Evolutionary conservation across 2,888 invertebrate species (phyloP), one percentile per base, ranked within the genome.

Genomic region (Prosopocoilus inquinatus): DNA sequence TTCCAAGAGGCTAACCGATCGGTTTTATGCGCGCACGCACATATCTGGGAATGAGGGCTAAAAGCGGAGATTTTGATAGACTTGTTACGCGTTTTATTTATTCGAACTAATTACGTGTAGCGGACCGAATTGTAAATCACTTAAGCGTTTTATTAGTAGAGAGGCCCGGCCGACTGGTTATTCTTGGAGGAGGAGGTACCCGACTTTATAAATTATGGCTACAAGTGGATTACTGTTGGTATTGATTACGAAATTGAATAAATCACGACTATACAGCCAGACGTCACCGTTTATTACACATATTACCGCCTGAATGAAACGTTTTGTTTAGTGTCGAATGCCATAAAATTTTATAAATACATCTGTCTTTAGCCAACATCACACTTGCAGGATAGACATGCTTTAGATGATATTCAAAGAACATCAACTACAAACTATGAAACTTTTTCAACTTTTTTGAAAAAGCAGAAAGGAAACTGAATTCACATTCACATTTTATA

Each of bases 201-300:
- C 15, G 28, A 48, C 38, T 35, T 13, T 20, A 20, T 15, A 12
- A 48, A 48, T 38, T 38, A 48, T 38, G 35, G 38, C 15, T 48
- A 20, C 48, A 38, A 48, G 35, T 48, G 33, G 41, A 41, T 50
- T 28, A 3, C 20, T 39, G 50, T 32, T 38, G 11, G 43, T 41
- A 50, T 50, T 33, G 50, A 50, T 50, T 33, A 28, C 33, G 28
- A 50, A 28, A 41, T 41, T 16, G 16, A 32, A 41, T 50, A 50
- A 50, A 50, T 50, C 50, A 41, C 41, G 41, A 38, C 41, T 50
- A 50, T 32, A 33, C 38, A 13, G 20, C 8, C 39, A 33, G 11
- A 20, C 12, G 28, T 9, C 20, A 15, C 9, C n/a, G 13, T 41
- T 41, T 15, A 41, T 9, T 41, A 16, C 12, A 16, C 16, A 16